Base-by-base conservation (phyloP, 1,140 invertebrate genomes). In the Vanessa atalanta region DNA sequence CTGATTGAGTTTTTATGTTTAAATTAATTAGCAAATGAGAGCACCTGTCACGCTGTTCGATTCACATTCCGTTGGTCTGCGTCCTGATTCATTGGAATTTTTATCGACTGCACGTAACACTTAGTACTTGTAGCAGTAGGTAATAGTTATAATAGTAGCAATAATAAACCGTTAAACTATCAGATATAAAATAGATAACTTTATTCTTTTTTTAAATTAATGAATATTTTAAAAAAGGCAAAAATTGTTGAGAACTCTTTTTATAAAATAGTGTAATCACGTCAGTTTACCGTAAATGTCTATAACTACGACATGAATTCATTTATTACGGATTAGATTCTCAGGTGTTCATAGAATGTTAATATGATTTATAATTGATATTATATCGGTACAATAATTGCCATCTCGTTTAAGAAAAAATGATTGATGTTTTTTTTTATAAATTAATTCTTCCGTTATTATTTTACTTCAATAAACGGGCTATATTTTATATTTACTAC, bases 11-110 rank as follows among this genome's bases (percentile, higher is more conserved):
- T 77, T 89, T 86, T 88, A 84, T 89, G 85, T 87, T 87, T 85
- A 88, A 89, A 93, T 93, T 91, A 91, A 91, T 93, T 91, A 91
- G 76, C 77, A 69, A 93, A 88, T 83, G 87, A 91, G 90, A 90
- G 76, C 89, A 87, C 64, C 79, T 90, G 85, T 91, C 86, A 90
- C 88, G 88, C 81, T 86, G 82, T 65, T 82, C 79, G 84, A 66
- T 65, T 84, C 83, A 87, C 89, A 91, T 90, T 88, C 88, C 88
- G 75, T 77, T 82, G 51, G 75, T 73, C 79, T 72, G 79, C 80
- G 84, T 87, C 85, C 85, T 89, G 82, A 84, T 90, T 91, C 82
- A 80, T 76, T 83, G 85, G 86, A 86, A 89, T 90, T 84, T 86
- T 75, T 86, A 87, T 83, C 75, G 81, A 87, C 81, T 63, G 75